Conservation (phyloP, 2,113 vertebrate species). For the Eulacestoma nigropectus region DNA sequence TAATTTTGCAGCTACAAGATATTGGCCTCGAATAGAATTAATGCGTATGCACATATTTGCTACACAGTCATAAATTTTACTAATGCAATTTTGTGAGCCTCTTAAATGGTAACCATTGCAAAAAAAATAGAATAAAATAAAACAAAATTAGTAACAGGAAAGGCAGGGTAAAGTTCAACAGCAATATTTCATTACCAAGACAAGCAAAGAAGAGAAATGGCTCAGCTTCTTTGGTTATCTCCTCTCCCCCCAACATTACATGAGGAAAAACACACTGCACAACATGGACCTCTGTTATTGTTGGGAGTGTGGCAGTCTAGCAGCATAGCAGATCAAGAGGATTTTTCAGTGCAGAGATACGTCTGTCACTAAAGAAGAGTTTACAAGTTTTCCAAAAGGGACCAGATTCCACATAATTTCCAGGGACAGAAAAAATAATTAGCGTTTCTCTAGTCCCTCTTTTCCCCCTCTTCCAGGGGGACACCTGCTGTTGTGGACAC, state of each 20-base stretch:
- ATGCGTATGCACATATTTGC: background rate
- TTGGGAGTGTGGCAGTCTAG: background rate
- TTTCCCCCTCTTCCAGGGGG: background rate
- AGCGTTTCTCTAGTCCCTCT: background rate
- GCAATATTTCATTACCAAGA: constrained; percentile 26
- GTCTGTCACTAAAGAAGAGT: background rate
- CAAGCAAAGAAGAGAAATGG: background rate
- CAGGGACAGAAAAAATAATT: background rate
- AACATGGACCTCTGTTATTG: background rate
- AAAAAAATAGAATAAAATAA: background rate
- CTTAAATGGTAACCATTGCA: background rate
- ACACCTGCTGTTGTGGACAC: background rate
- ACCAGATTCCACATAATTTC: background rate
- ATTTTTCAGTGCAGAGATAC: background rate
- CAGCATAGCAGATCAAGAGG: background rate
- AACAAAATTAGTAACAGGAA: background rate
- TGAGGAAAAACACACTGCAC: background rate
- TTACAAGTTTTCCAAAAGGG: background rate
- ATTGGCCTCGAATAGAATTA: background rate
- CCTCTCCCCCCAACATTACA: background rate
- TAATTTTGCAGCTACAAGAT: background rate
- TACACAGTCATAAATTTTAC: background rate
- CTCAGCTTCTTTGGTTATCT: background rate
- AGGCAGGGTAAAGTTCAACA: constrained; percentile 3
- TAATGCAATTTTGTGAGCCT: background rate